Evolutionary conservation across 2,113 vertebrate genomes (phyloP), one percentile per base, ranked within the genome.

Genomic region (Rhadina sibilatrix): DNA sequence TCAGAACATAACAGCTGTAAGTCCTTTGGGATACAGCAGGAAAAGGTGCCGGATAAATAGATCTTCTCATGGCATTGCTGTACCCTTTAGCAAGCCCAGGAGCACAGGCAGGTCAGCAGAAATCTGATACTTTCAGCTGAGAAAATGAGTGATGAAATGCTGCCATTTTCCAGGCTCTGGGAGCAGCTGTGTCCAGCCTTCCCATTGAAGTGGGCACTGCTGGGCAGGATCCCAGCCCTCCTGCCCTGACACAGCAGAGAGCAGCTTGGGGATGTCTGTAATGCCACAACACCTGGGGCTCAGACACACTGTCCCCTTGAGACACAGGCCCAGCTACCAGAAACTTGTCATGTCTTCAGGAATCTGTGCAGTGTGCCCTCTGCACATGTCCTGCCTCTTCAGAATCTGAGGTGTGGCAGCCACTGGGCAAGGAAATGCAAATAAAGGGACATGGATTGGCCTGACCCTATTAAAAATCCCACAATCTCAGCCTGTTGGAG

Each of bases 151-250:
- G 16, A 53, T 86, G 86, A 86, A 88, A 54, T 0, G 6, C 42
- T 83, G 80, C 80, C 4, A 0, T 71, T 81, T 49, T 75, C 40
- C 64, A 49, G 94, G 77, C 61, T 82, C 11, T 37, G 37, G 68
- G 68, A 71, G 56, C 93, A 95, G 95, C 83, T 89, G 91, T 79
- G 42, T 65, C 33, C 77, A 90, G 42, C 64, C 38, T 54, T 83
- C 33, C 75, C 3, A 2, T 12, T 15, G 27, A 25, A 49, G 31
- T 4, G 8, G 85, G 81, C 57, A 31, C 44, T 59, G 56, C 66
- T 33, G 84, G 84, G 57, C 59, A 20, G 49, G 28, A 17, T 60
- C 40, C 70, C 71, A 56, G 10, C 15, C 23, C 47, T 89, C 28
- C 81, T 81, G 60, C 74, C 84, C 56, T 72, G 60, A 12, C 14